A percentile compares a stretch with the other conserved stretches of the same genome.
Conservation (phyloP, 2,113 vertebrate genomes). For the Pyrgilauda ruficollis region DNA sequence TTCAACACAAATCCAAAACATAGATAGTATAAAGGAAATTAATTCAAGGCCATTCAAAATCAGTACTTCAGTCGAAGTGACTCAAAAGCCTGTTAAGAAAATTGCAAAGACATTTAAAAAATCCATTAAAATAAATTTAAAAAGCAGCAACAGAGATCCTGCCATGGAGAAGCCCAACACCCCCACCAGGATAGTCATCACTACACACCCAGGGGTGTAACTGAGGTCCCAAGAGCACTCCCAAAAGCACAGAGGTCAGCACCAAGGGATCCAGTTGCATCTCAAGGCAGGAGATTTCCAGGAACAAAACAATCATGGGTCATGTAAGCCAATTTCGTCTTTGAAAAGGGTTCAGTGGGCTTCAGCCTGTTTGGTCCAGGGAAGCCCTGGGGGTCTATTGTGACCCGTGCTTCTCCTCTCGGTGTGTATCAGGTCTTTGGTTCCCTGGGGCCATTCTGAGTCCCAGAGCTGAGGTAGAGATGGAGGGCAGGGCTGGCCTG, state of each 20-base stretch:
- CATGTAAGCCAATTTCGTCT: too few relatives aligned
- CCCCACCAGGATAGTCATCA: too few relatives aligned
- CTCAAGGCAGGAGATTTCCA: neutral
- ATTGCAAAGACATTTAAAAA: neutral
- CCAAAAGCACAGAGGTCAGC: too few relatives aligned
- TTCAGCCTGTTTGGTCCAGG: too few relatives aligned
- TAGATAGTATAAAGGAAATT: neutral
- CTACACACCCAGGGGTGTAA: too few relatives aligned
- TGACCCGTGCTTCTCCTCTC: neutral
- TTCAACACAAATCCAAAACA: neutral
- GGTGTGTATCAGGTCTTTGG: neutral
- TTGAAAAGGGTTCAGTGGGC: neutral
- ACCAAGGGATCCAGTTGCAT: neutral
- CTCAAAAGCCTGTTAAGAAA: neutral
- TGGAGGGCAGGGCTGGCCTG: too few relatives aligned
- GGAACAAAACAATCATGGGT: neutral
- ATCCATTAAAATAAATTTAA: neutral
- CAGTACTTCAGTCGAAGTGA: neutral
- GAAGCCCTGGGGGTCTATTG: too few relatives aligned
- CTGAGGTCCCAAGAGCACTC: neutral
- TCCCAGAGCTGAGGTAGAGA: too few relatives aligned
- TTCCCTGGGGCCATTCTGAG: neutral
- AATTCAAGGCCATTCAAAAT: neutral
- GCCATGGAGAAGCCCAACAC: neutral
- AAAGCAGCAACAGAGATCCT: neutral